Evolutionary conservation across 2,888 invertebrate species (phyloP).

Genomic region (Saturnia pavonia): DNA sequence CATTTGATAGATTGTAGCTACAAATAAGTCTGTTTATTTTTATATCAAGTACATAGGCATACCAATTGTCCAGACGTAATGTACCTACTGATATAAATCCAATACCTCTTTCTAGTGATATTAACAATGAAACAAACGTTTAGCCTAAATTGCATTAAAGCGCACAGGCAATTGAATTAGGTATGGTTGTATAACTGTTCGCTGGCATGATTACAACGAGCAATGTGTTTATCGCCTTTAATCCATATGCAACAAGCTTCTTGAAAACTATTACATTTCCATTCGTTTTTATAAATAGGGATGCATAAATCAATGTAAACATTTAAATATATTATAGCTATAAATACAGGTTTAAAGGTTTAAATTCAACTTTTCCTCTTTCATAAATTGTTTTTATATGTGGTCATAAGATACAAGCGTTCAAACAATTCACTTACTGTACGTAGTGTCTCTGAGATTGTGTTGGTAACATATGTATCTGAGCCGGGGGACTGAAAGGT

Average conservation of each 20-base stretch:
- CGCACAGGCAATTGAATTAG: not conserved
- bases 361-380: not conserved
- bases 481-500: constrained; percentile 90
- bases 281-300: not conserved
- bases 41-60: not conserved
- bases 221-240: not conserved
- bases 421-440: constrained; percentile 55
- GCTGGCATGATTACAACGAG: not conserved
- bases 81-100: not conserved
- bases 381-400: not conserved
- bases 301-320: not conserved
- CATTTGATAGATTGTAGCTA: not conserved
- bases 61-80: not conserved
- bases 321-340: not conserved
- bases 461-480: constrained; percentile 86
- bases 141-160: not conserved
- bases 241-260: not conserved
- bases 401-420: not conserved
- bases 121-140: not conserved
- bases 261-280: not conserved
- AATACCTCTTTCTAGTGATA: not conserved
- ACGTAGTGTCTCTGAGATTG: constrained; percentile 75
- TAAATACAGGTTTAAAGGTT: not conserved
- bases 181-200: not conserved
- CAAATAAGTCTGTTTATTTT: not conserved